Percentiles rank a stretch among this genome's conserved stretches.
These are phyloP conservation scores for Desmodus rotundus DNA, from an alignment of 2,113 vertebrate genomes.

Conservation along the genomic window DNA sequence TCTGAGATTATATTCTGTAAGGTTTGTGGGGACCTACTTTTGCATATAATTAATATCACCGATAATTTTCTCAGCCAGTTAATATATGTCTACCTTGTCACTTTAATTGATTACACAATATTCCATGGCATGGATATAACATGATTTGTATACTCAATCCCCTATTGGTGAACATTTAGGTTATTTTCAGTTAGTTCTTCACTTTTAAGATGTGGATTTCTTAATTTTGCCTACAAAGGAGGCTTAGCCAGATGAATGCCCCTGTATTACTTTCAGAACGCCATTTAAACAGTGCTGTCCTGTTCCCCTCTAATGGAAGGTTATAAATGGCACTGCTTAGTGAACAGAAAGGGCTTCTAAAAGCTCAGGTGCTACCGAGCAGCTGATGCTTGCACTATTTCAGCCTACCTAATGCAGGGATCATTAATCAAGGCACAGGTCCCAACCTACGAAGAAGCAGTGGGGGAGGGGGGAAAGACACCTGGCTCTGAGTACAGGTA, in stretches of 20 bases:
- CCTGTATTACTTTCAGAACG: neutral
- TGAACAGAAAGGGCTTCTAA: conserved; percentile 40
- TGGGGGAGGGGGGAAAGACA: neutral
- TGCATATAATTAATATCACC: neutral
- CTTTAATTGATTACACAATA: neutral
- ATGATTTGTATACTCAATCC: neutral
- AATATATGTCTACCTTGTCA: neutral
- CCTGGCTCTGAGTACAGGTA: neutral
- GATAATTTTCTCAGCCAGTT: neutral
- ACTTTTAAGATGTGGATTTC: neutral
- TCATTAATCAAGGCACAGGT: conserved; percentile 51
- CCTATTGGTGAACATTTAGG: neutral
- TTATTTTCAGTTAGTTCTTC: neutral
- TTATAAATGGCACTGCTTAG: conserved; percentile 64
- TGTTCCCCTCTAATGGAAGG: conserved; percentile 21
- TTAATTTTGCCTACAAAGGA: conserved; percentile 34
- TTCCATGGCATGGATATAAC: neutral
- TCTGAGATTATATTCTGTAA: neutral
- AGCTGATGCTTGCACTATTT: conserved; percentile 59
- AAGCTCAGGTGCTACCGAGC: conserved; percentile 30
- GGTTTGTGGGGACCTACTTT: neutral
- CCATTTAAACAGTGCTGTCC: conserved; percentile 9
- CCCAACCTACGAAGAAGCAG: neutral
- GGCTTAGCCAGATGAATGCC: neutral
- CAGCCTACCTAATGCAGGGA: neutral